Base-by-base conservation (phyloP, 1,140 invertebrate species). In the Aphelinus certus region DNA sequence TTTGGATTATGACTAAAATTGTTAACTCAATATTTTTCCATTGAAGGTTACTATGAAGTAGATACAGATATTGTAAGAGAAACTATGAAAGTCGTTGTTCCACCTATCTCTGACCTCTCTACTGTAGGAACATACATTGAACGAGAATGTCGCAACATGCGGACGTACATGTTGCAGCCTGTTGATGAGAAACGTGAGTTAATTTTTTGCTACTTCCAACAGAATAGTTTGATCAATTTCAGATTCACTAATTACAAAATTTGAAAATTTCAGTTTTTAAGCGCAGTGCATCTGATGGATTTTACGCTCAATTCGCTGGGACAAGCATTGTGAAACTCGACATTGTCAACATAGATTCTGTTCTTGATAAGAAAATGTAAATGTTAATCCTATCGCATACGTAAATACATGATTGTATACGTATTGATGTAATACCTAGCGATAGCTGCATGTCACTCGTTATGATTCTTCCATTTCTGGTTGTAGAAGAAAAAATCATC, bases 41-140 rank as follows among this genome's bases (percentile, higher is more conserved):
- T 1, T 78, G 76, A 79, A 90, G 95, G 93, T 3, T 94, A 95
- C 81, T 97, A 96, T 84, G 93, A 96, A 82, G 92, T 96, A 2
- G 91, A 95, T 78, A 95, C 93, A 53, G 89, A 92, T 76, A 89
- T 94, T 63, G 92, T 97, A 6, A 90, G 94, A 76, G 91, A 93
- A 79, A 92, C 92, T 42, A 94, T 96, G 92, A 90, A 89, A 73
- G 93, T 96, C 1, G 88, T 93, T n/a, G 86, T 89, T 51, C 95
- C 95, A 3, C 90, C 92, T 1, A 85, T 96, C 51, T 88, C 88
- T 49, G 92, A 96, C 86, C 82, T 92, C 1, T 89, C 89, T 7
- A 81, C 88, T 72, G 87, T 93, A 80, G 95, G 94, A 49, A 87
- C 88, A 69, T 92, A 93, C 75, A 94, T 96, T 83, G 88, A 90